Evolutionary conservation across 2,797 vertebrate genomes (phyloP).

Genomic region (Heterohyrax brucei): DNA sequence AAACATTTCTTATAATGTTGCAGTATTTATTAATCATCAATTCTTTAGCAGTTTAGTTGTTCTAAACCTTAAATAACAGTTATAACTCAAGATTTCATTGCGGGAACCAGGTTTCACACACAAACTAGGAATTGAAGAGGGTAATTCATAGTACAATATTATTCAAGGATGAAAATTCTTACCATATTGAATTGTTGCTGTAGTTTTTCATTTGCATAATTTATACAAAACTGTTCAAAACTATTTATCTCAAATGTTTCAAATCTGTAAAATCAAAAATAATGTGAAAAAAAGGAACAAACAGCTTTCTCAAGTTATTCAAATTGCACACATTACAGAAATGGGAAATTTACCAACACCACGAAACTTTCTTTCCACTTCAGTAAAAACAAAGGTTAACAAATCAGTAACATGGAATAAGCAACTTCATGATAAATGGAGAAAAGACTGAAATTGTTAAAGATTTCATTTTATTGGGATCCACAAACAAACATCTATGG

Average conservation of each 20-base stretch:
- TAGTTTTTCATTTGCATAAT: slow-evolving; percentile 99
- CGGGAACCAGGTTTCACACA: slow-evolving; percentile 80
- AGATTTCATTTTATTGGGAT: no score
- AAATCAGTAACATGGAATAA: slow-evolving; percentile 7
- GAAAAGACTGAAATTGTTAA: no score
- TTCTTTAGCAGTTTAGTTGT: slow-evolving; percentile 21
- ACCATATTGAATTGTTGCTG: slow-evolving; percentile 99
- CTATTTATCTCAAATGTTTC: slow-evolving; percentile 99
- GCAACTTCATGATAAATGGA: no score
- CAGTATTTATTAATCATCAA: slow-evolving; percentile 46
- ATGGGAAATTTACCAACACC: neutral
- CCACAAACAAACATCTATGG: no score
- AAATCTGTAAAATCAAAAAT: slow-evolving; percentile 93
- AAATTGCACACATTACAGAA: slow-evolving; percentile 57
- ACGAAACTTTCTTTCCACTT: slow-evolving; percentile 31
- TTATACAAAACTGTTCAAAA: slow-evolving; percentile 99
- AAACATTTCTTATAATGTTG: slow-evolving; percentile 5
- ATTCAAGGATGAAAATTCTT: slow-evolving; percentile 89
- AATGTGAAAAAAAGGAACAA: slow-evolving; percentile 51
- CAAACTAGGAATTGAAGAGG: slow-evolving; percentile 79
- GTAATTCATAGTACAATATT: slow-evolving; percentile 81
- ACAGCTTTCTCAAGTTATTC: slow-evolving; percentile 55
- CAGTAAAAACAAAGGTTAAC: slow-evolving; percentile 9
- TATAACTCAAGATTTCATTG: slow-evolving; percentile 82
- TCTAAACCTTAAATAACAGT: slow-evolving; percentile 64